phyloP scores from a whole-genome alignment of 2,888 invertebrate species.

The Caenorhabditis doughertyi region DNA sequence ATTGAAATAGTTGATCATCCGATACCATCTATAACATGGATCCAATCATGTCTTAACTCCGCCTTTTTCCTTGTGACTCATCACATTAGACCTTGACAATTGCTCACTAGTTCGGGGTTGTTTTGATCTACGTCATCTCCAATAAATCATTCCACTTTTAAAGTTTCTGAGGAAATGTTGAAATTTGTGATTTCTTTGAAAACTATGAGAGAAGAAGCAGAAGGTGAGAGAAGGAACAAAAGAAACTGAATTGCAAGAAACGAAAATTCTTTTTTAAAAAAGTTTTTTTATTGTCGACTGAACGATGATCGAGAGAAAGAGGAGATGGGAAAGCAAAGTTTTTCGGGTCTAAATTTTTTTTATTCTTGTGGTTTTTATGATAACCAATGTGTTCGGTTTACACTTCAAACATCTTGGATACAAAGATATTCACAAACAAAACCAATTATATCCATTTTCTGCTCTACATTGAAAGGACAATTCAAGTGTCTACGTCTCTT shows the following conservation, averaged over 20 bases:
- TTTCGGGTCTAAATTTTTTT: constrained; percentile 16
- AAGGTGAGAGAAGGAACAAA: not conserved
- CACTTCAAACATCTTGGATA: constrained; percentile 2
- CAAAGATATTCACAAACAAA: not conserved
- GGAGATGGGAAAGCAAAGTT: constrained; percentile 28
- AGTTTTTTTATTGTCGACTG: constrained; percentile 37
- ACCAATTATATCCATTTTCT: not conserved
- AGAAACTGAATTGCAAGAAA: constrained; percentile 19
- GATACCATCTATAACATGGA: not conserved
- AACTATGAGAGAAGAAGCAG: not conserved
- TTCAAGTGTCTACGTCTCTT: not conserved
- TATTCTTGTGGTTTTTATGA: constrained; percentile 6
- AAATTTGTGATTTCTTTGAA: not conserved
- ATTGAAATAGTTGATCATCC: not conserved
- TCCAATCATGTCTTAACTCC: not conserved
- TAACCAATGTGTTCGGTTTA: not conserved
- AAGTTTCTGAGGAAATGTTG: not conserved
- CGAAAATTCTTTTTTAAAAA: constrained; percentile 15
- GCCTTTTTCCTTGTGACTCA: constrained; percentile 8
- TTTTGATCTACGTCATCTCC: constrained; percentile 3
- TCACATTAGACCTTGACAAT: constrained; percentile 1
- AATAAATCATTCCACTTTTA: not conserved
- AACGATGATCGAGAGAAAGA: constrained; percentile 38
- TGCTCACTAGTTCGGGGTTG: constrained; percentile 18
- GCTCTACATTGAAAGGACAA: not conserved